These are phyloP conservation scores for Andrena dorsata DNA, from an alignment of 2,888 invertebrate genomes.

Conservation along the genomic window DNA sequence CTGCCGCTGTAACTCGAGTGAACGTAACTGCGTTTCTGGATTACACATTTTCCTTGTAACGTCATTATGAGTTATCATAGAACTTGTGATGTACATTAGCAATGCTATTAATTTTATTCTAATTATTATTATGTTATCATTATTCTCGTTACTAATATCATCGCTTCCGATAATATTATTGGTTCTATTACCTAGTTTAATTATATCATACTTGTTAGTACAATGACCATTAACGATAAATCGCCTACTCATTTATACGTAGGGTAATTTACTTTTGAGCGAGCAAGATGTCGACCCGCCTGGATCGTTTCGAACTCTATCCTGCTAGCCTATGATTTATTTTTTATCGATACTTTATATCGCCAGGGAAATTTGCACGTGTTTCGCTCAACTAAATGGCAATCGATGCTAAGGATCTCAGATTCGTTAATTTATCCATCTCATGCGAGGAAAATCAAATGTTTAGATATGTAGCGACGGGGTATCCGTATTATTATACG, in stretches of 20 bases:
- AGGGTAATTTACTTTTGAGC: slow-evolving; percentile 24
- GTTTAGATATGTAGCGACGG: slow-evolving; percentile 38
- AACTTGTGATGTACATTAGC: slow-evolving; percentile 38
- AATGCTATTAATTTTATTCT: slow-evolving; percentile 36
- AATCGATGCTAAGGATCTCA: slow-evolving; percentile 66
- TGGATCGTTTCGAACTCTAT: slow-evolving; percentile 17
- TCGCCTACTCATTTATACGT: slow-evolving; percentile 1
- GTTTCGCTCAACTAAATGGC: slow-evolving; percentile 35
- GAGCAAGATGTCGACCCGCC: slow-evolving; percentile 3
- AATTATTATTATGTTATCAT: slow-evolving; percentile 32
- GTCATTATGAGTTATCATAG: slow-evolving; percentile 24
- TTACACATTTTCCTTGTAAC: background rate
- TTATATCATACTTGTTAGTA: slow-evolving; percentile 45
- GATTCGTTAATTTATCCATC: slow-evolving; percentile 47
- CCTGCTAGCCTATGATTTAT: slow-evolving; percentile 42
- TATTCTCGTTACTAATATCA: slow-evolving; percentile 29
- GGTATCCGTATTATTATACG: slow-evolving; percentile 5
- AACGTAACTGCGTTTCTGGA: background rate
- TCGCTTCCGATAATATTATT: slow-evolving; percentile 16
- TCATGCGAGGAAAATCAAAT: slow-evolving; percentile 27
- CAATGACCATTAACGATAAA: slow-evolving; percentile 31
- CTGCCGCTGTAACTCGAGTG: background rate
- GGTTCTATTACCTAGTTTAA: slow-evolving; percentile 15
- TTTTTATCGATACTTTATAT: slow-evolving; percentile 54
- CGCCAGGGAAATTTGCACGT: slow-evolving; percentile 12